Conservation (phyloP, 2,113 vertebrate species). For the Brachyistius frenatus region DNA sequence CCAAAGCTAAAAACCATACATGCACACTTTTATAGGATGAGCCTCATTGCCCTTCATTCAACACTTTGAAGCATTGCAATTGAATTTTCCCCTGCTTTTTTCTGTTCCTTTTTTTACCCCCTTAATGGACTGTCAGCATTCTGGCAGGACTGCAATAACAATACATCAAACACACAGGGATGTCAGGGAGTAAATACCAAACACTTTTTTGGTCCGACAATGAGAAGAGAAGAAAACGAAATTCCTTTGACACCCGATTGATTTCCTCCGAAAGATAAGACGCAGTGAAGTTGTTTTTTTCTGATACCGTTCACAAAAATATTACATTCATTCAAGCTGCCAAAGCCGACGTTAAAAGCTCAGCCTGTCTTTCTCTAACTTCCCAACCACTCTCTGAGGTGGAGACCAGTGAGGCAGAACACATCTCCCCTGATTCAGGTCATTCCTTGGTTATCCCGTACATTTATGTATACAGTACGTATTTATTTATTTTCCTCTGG, state of each 20-base stretch:
- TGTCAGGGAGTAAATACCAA: constrained; percentile 26
- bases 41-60: not conserved
- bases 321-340: constrained; percentile 12
- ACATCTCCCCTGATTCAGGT: constrained; percentile 49
- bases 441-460: constrained; percentile 40
- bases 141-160: constrained; percentile 10
- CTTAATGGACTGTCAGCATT: constrained; percentile 19
- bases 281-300: constrained; percentile 15
- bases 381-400: constrained; percentile 25
- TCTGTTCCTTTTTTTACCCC: not conserved
- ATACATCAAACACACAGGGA: constrained; percentile 17
- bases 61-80: not conserved
- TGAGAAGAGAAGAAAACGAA: constrained; percentile 30
- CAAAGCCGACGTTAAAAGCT: constrained; percentile 4
- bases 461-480: constrained; percentile 34
- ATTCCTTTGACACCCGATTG: constrained; percentile 43
- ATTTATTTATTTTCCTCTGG: constrained; percentile 32
- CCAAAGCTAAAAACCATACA: not conserved
- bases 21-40: not conserved
- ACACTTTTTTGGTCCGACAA: constrained; percentile 35
- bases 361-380: constrained; percentile 5
- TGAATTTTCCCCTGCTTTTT: not conserved
- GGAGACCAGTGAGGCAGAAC: constrained; percentile 40
- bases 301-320: constrained; percentile 31
- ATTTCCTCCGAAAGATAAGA: constrained; percentile 53